Evolutionary conservation across 1,140 invertebrate genomes (phyloP).

Genomic region (Lepidostoma basale): DNA sequence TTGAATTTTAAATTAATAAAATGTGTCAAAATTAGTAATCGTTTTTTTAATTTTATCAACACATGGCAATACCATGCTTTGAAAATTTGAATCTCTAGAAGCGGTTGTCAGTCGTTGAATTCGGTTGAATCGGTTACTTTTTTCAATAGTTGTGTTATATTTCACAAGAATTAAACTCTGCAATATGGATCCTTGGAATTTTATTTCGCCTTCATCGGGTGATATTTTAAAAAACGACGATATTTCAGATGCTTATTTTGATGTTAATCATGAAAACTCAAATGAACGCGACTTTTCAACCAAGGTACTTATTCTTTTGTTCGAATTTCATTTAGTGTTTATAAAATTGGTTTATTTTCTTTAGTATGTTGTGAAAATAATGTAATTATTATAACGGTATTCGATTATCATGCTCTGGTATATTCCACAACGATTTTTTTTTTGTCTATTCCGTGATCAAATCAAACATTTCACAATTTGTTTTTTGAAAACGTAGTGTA

Average conservation of each 20-base stretch:
- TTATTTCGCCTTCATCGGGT: constrained; percentile 8
- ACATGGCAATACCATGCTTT: background rate
- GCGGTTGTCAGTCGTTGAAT: constrained; percentile 8
- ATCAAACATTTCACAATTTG: no score
- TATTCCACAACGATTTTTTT: no score
- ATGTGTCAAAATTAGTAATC: no score
- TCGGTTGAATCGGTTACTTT: background rate
- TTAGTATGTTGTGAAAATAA: no score
- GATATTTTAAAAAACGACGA: constrained; percentile 13
- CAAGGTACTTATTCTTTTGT: constrained; percentile 6
- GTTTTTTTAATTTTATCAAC: no score
- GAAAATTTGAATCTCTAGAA: constrained; percentile 3
- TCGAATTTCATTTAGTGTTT: no score
- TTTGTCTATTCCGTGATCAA: no score
- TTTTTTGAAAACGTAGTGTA: no score
- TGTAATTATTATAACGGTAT: no score
- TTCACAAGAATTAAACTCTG: background rate
- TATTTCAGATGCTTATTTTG: constrained; percentile 9
- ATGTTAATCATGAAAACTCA: constrained; percentile 15
- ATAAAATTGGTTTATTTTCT: no score
- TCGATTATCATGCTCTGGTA: no score
- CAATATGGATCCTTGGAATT: constrained; percentile 18
- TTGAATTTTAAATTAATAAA: no score
- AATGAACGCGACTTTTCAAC: background rate
- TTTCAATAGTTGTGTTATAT: background rate